Conservation (phyloP, 2,113 vertebrate species). For the Hyla sarda region DNA sequence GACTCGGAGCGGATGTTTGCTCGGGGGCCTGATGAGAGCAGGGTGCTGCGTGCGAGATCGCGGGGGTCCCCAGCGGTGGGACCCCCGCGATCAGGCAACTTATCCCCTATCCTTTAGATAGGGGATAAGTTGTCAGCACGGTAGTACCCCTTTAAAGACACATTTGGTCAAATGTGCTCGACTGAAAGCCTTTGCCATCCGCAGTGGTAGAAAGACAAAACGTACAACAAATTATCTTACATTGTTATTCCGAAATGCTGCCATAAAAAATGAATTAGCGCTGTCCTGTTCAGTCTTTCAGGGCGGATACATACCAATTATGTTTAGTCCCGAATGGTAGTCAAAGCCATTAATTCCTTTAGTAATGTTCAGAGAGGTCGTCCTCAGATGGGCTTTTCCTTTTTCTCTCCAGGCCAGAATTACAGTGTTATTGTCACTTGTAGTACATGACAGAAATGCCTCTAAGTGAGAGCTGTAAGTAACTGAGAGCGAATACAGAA, state of each 20-base stretch:
- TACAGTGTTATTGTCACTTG: constrained; percentile 68
- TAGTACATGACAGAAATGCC: constrained; percentile 79
- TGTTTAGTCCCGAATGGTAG: constrained; percentile 75
- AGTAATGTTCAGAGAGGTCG: constrained; percentile 69
- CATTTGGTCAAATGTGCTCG: too few relatives aligned
- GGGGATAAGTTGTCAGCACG: too few relatives aligned
- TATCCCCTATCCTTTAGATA: too few relatives aligned
- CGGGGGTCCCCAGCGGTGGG: too few relatives aligned
- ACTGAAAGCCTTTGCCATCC: neutral
- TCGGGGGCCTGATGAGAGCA: too few relatives aligned
- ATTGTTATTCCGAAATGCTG: neutral
- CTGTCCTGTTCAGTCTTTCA: neutral
- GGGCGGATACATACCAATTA: constrained; percentile 75
- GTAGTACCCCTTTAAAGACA: too few relatives aligned
- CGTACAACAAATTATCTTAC: neutral
- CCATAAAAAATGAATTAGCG: neutral
- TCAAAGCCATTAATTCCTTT: constrained; percentile 78
- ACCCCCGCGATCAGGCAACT: too few relatives aligned
- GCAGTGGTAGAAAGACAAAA: too few relatives aligned
- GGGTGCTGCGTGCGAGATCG: too few relatives aligned
- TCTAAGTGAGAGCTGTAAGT: constrained; percentile 75
- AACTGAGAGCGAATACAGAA: constrained; percentile 63
- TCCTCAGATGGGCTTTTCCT: constrained; percentile 67
- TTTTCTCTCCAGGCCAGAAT: constrained; percentile 77
- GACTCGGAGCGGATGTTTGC: too few relatives aligned